Base-by-base conservation (phyloP, 2,888 invertebrate species). In the Drosophila paracracens region DNA sequence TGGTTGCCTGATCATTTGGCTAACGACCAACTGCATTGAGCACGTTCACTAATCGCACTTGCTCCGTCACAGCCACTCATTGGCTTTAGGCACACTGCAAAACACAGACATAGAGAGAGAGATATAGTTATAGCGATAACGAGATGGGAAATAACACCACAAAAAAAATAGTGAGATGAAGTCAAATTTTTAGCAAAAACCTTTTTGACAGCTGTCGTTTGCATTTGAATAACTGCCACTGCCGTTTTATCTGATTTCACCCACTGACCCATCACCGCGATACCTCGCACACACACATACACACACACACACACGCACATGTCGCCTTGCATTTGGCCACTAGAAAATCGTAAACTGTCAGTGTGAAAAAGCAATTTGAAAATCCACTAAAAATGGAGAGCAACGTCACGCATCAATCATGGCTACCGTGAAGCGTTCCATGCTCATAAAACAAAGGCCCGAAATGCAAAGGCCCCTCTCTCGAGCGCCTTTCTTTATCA, bases 121-220 rank as follows among this genome's bases (percentile, higher is more conserved):
- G 16, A 35, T 13, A 36, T 8, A 46, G 16, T 2, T 16, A 46
- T 2, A 25, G n/a, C 21, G 25, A 11, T 43, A 21, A 31, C 67
- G 52, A 52, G 48, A 53, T 40, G 27, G 61, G 31, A 43, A 50
- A 35, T n/a, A 46, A 43, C 63, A 27, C 10, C 56, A 36, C 54
- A 59, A 18, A 18, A 3, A 7, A 21, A 16, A 46, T 2, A 16
- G 4, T 31, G 18, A 69, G 69, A 77, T 68, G 65, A 75, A 71
- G 82, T 79, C 62, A 69, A 82, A 70, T 85, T 85, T 89, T 76
- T 83, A 76, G 76, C 58, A 74, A 77, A 82, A 81, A 70, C 74
- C 82, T 74, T 89, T 87, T 82, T 87, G 87, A 89, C 90, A 89
- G 88, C 89, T 88, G 87, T 88, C 90, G 88, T 82, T 85, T 89